phyloP scores from a whole-genome alignment of 2,797 vertebrate species.

The Holocentrus rufus region DNA sequence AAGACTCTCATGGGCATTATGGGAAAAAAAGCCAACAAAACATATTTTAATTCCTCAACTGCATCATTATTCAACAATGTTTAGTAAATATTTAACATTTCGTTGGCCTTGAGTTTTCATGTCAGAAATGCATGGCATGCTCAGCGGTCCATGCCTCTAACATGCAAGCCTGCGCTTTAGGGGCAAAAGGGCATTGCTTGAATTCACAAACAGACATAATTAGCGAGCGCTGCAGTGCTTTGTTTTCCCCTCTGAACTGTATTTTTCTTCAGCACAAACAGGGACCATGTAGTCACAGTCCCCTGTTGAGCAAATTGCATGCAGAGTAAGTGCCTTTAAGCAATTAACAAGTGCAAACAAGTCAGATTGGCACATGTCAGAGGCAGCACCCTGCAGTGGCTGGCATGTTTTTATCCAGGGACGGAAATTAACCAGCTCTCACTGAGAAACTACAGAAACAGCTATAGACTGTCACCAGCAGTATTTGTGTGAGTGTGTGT shows the following conservation, averaged over 20 bases:
- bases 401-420: not conserved
- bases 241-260: constrained; percentile 27
- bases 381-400: constrained; percentile 24
- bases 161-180: constrained; percentile 31
- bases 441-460: not conserved
- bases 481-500: not conserved
- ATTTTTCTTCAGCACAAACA: constrained; percentile 51
- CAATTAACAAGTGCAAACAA: constrained; percentile 59
- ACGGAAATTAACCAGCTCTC: not conserved
- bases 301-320: constrained; percentile 20
- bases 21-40: not conserved
- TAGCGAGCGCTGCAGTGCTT: constrained; percentile 28
- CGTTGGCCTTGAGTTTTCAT: constrained; percentile 1
- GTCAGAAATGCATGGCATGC: not conserved
- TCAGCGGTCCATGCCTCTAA: constrained; percentile 16
- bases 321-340: constrained; percentile 50
- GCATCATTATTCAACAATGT: not conserved
- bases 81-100: not conserved
- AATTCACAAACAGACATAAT: constrained; percentile 50
- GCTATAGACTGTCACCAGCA: not conserved
- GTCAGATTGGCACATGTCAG: constrained; percentile 60
- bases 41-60: not conserved
- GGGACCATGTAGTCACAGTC: constrained; percentile 57
- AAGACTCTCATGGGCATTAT: not conserved
- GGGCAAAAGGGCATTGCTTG: constrained; percentile 35